Percentiles rank a stretch among this genome's conserved stretches.
Evolutionary conservation across 2,888 invertebrate species (phyloP).

Genomic region (Ormyrus labotus): DNA sequence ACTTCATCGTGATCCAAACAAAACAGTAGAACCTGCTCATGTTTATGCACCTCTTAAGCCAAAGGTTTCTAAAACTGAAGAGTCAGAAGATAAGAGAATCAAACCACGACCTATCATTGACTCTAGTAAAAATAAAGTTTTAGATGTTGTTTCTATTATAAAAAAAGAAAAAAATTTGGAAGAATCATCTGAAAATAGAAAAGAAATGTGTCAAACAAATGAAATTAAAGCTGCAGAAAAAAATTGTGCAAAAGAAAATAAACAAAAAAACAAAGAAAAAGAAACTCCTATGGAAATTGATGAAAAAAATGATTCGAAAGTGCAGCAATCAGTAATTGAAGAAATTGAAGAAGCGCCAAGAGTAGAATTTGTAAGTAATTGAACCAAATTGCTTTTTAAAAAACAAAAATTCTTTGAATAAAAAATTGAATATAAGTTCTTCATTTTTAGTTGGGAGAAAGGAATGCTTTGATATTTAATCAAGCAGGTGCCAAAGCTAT

Average conservation of each 20-base stretch:
- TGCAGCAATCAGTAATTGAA: slow-evolving; percentile 3
- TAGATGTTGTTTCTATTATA: slow-evolving; percentile 35
- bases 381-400: background rate
- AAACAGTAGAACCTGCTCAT: slow-evolving; percentile 84
- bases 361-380: slow-evolving; percentile 63
- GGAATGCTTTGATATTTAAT: slow-evolving; percentile 86
- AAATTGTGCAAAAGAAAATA: background rate
- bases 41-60: slow-evolving; percentile 78
- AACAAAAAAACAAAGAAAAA: slow-evolving; percentile 38
- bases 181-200: slow-evolving; percentile 12
- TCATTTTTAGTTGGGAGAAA: slow-evolving; percentile 81
- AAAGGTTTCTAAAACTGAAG: slow-evolving; percentile 55
- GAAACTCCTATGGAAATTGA: slow-evolving; percentile 48
- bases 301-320: slow-evolving; percentile 10
- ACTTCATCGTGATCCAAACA: slow-evolving; percentile 81
- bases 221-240: background rate
- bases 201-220: slow-evolving; percentile 9
- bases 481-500: slow-evolving; percentile 78
- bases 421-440: slow-evolving; percentile 24
- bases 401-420: background rate
- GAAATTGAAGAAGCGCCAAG: slow-evolving; percentile 29
- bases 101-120: slow-evolving; percentile 10
- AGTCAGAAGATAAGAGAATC: slow-evolving; percentile 43
- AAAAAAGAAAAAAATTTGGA: slow-evolving; percentile 21
- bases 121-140: slow-evolving; percentile 18